These are phyloP conservation scores for Celastrina argiolus DNA, from an alignment of 2,888 invertebrate genomes.

Conservation along the genomic window DNA sequence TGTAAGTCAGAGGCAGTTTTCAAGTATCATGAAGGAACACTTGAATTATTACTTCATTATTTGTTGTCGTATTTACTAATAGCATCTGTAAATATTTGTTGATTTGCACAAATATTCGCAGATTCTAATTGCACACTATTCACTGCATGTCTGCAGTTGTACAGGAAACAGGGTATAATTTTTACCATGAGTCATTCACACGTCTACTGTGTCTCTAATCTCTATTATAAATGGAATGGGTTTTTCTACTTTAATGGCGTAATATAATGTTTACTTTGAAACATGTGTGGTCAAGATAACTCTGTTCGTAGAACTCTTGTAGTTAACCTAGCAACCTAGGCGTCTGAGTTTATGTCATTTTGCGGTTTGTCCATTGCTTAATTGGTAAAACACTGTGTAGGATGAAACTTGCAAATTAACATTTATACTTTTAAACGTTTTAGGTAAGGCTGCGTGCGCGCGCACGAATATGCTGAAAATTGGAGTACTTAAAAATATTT, in stretches of 20 bases:
- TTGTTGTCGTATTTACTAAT: too few species aligned
- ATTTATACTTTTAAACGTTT: too few species aligned
- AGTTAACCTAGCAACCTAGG: background rate
- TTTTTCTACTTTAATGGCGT: background rate
- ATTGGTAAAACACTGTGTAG: background rate
- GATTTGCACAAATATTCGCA: too few species aligned
- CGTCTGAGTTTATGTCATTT: conserved; percentile 1
- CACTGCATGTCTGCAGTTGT: too few species aligned
- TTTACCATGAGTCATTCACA: background rate
- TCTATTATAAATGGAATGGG: background rate
- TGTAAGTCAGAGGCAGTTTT: too few species aligned
- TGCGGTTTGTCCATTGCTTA: background rate
- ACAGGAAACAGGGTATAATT: background rate
- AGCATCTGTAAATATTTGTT: too few species aligned
- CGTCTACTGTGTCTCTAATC: background rate
- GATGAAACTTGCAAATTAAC: background rate
- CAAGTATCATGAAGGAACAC: too few species aligned
- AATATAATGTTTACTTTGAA: background rate
- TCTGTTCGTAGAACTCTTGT: background rate
- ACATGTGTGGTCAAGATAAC: conserved; percentile 1
- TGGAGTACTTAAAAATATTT: too few species aligned
- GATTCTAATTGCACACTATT: too few species aligned
- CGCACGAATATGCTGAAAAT: too few species aligned
- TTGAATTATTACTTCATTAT: too few species aligned
- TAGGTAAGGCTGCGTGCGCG: too few species aligned